Evolutionary conservation across 2,113 vertebrate species (phyloP), one percentile per base, ranked within the genome.

Genomic region (Romanogobio albipinnatus): DNA sequence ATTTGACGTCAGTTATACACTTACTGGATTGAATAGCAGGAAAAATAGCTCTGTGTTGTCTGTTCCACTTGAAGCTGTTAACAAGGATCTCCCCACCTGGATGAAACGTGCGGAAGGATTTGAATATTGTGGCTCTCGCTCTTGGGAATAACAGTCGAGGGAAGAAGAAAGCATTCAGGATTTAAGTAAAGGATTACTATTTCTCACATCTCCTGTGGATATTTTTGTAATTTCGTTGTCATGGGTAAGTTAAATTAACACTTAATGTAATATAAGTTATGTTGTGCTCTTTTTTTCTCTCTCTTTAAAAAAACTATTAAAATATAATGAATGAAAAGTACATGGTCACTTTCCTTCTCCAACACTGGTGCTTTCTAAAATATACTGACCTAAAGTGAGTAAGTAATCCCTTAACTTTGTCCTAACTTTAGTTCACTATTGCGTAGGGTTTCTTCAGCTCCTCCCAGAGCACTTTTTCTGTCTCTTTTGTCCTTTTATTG

Each of bases 401-500:
- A 47, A 24, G 33, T 78, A 24, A 80, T 53, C 9, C 3, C 47
- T 53, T 76, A 24, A 56, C 11, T 76, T 66, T 76, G 51, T 39
- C 15, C n/a, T 11, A 10, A 56, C 13, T 49, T 76, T 58, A 10
- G 33, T 58, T 29, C 39, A 3, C 22, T 45, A 26, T 56, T 91
- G 89, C 90, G 90, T 87, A 93, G 90, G 92, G 92, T 93, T 93
- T 61, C 89, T 91, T 87, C 33, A 24, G 83, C 90, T 86, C 85
- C 85, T 92, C 90, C 87, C 92, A 91, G 91, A 90, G 90, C 85
- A 74, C 22, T 59, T 83, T 87, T 84, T n/a, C 77, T 73, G 24
- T 39, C 76, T 90, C 90, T 94, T 90, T 94, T 94, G 93, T 94
- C 90, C 91, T 87, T 92, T 91, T 90, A 92, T 93, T 94, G 91